These are phyloP conservation scores for Falco rusticolus DNA, from an alignment of 2,797 vertebrate species.

Conservation along the genomic window DNA sequence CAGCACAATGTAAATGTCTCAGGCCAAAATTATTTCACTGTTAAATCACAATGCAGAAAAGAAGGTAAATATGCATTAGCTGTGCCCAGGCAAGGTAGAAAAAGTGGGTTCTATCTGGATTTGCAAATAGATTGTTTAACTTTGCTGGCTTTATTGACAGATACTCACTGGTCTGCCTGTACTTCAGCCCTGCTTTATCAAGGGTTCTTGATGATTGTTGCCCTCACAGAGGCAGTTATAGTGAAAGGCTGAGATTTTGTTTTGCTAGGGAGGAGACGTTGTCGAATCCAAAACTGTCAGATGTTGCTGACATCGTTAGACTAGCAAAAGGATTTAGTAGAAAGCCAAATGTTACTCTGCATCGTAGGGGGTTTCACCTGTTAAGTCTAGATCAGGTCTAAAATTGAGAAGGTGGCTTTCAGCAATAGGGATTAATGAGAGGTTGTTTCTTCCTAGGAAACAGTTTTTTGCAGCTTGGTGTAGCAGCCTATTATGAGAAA, in stretches of 20 bases:
- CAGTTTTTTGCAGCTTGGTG: not conserved
- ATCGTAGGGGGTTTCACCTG: fast-evolving
- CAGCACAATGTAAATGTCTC: not conserved
- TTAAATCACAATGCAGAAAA: not conserved
- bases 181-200: not conserved
- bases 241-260: not conserved
- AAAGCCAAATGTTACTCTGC: not conserved
- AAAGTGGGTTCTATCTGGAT: not conserved
- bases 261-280: not conserved
- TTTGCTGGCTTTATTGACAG: not conserved
- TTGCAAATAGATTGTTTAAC: not conserved
- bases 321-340: not conserved
- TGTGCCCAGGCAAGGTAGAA: not conserved
- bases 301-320: not conserved
- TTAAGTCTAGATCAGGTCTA: not conserved
- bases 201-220: not conserved
- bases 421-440: not conserved
- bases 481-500: not conserved
- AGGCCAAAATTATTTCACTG: not conserved
- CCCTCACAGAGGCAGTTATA: not conserved
- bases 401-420: not conserved
- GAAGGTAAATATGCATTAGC: not conserved
- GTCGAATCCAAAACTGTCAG: not conserved
- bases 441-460: not conserved
- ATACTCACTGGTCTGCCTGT: not conserved